These are phyloP conservation scores for Sebastes melanostomus DNA, from an alignment of 2,797 vertebrate genomes.

Conservation along the genomic window DNA sequence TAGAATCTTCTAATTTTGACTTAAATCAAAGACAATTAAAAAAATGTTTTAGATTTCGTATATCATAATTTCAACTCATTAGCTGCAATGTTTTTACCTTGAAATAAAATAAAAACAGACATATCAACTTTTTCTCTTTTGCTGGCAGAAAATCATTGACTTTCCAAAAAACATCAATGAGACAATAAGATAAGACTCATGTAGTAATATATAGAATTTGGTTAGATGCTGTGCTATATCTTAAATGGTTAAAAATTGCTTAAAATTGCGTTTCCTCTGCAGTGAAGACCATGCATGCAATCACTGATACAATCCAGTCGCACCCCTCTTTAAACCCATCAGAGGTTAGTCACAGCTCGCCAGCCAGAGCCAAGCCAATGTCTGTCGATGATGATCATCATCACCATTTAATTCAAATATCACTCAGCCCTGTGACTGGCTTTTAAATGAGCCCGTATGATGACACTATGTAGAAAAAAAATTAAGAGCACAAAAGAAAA, in stretches of 20 bases:
- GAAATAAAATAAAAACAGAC: background rate
- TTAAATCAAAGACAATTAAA: background rate
- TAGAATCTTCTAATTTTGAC: background rate
- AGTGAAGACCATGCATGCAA: background rate
- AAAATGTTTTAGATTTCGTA: fast-evolving
- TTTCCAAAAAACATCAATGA: background rate
- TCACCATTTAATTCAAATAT: background rate
- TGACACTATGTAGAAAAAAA: background rate
- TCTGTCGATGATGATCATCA: background rate
- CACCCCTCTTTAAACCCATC: background rate
- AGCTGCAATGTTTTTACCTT: background rate
- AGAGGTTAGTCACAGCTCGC: background rate
- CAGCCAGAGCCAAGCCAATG: background rate
- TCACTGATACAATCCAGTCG: background rate
- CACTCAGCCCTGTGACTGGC: background rate
- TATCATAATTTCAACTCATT: background rate
- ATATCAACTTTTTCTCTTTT: background rate
- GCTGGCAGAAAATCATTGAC: background rate
- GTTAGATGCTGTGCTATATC: background rate
- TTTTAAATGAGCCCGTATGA: background rate
- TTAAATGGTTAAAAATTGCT: background rate
- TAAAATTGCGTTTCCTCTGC: background rate
- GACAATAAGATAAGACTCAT: background rate
- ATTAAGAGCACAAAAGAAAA: background rate
- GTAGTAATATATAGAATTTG: background rate